Evolutionary conservation across 2,888 invertebrate species (phyloP).

Genomic region (Melipona bicolor): DNA sequence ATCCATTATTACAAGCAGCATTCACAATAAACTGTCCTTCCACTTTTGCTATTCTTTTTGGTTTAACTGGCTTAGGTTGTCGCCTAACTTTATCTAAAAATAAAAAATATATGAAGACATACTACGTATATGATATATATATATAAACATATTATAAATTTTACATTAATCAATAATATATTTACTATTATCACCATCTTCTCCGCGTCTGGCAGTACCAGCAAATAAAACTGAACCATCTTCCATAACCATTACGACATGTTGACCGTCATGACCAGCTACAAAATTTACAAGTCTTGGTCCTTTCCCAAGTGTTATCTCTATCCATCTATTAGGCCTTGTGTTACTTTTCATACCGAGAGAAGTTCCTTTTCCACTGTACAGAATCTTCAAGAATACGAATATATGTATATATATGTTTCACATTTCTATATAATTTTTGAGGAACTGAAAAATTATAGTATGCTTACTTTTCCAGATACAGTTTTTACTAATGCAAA

Average conservation of each 20-base stretch:
- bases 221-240: slow-evolving; percentile 95
- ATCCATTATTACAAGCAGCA: slow-evolving; percentile 97
- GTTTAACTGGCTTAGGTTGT: slow-evolving; percentile 95
- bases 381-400: slow-evolving; percentile 87
- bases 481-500: slow-evolving; percentile 93
- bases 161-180: slow-evolving; percentile 23
- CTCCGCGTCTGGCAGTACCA: slow-evolving; percentile 94
- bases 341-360: slow-evolving; percentile 91
- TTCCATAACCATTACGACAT: slow-evolving; percentile 95
- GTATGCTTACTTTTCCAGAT: slow-evolving; percentile 90
- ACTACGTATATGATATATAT: neutral
- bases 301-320: slow-evolving; percentile 89
- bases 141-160: neutral
- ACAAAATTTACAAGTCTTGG: slow-evolving; percentile 92
- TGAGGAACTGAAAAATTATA: neutral
- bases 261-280: slow-evolving; percentile 96
- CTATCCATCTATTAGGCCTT: slow-evolving; percentile 87
- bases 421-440: neutral
- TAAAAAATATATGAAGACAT: neutral
- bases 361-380: slow-evolving; percentile 93
- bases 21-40: slow-evolving; percentile 93
- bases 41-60: slow-evolving; percentile 95
- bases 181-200: slow-evolving; percentile 94
- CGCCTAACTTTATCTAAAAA: slow-evolving; percentile 86
- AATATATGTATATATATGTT: neutral